Evolutionary conservation across 1,140 invertebrate species (phyloP).

Genomic region (Scaptomyza pallida): DNA sequence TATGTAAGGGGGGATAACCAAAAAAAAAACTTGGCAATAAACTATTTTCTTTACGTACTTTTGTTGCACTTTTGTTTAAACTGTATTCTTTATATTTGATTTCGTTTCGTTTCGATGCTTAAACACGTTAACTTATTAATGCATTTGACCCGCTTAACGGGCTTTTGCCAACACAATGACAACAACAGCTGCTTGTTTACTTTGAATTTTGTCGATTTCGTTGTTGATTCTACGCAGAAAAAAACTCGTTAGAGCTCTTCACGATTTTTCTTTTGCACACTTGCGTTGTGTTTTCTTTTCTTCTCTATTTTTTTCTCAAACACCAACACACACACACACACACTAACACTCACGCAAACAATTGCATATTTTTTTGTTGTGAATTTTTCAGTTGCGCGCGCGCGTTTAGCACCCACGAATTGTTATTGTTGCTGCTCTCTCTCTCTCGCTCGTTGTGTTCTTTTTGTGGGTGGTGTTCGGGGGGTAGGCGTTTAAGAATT

Average conservation of each 20-base stretch:
- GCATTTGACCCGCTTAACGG: slow-evolving; percentile 74
- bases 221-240: slow-evolving; percentile 65
- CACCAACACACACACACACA: slow-evolving; percentile 37
- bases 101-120: slow-evolving; percentile 58
- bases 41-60: slow-evolving; percentile 15
- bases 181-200: slow-evolving; percentile 43
- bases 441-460: slow-evolving; percentile 36
- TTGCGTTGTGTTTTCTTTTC: slow-evolving; percentile 45
- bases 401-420: slow-evolving; percentile 68
- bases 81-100: slow-evolving; percentile 30
- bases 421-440: slow-evolving; percentile 39
- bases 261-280: slow-evolving; percentile 72
- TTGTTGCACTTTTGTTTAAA: slow-evolving; percentile 14
- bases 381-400: slow-evolving; percentile 61
- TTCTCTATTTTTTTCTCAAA: slow-evolving; percentile 43
- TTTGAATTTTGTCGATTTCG: slow-evolving; percentile 62
- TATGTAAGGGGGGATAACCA: background rate
- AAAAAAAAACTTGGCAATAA: slow-evolving; percentile 14
- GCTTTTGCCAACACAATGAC: slow-evolving; percentile 19
- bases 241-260: slow-evolving; percentile 72
- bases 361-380: slow-evolving; percentile 50
- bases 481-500: slow-evolving; percentile 27
- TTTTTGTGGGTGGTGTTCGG: slow-evolving; percentile 19
- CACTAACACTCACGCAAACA: slow-evolving; percentile 19
- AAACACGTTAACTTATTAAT: slow-evolving; percentile 64